Conservation (phyloP, 2,888 invertebrate species). For the Cartodere bifasciata region DNA sequence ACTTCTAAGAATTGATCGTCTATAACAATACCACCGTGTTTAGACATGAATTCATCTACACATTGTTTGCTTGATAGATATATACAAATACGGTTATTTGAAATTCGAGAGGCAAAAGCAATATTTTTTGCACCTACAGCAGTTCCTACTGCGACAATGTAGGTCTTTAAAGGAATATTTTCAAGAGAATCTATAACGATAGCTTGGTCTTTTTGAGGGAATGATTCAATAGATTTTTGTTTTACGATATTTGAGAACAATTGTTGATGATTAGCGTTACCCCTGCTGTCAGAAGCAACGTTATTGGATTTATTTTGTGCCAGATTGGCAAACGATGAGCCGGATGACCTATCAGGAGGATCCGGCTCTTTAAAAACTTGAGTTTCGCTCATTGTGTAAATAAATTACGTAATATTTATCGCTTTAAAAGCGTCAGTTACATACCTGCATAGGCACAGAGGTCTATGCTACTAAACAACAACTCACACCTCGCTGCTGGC, state of each 20-base stretch:
- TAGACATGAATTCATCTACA: not conserved
- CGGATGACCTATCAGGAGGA: too few species aligned
- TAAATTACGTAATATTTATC: too few species aligned
- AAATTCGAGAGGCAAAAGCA: not conserved
- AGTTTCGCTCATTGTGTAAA: too few species aligned
- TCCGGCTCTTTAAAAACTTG: too few species aligned
- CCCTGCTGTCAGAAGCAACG: too few species aligned
- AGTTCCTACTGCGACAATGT: not conserved
- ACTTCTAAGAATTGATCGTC: not conserved
- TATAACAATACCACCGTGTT: not conserved
- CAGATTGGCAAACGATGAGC: too few species aligned
- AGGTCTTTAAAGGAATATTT: not conserved
- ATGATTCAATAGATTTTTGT: not conserved
- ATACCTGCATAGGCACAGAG: too few species aligned
- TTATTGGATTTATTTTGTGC: too few species aligned
- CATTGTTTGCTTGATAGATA: not conserved
- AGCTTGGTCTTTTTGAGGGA: not conserved
- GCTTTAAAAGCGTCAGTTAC: too few species aligned
- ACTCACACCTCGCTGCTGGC: too few species aligned
- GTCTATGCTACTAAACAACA: too few species aligned
- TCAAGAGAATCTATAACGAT: not conserved
- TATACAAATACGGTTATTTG: not conserved
- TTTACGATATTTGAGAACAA: not conserved
- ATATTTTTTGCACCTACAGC: not conserved
- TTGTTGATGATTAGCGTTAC: too few species aligned